Percentiles rank a stretch among this genome's conserved stretches.
Evolutionary conservation across 1,140 invertebrate species (phyloP).

Genomic region (Drosophila murphyi): DNA sequence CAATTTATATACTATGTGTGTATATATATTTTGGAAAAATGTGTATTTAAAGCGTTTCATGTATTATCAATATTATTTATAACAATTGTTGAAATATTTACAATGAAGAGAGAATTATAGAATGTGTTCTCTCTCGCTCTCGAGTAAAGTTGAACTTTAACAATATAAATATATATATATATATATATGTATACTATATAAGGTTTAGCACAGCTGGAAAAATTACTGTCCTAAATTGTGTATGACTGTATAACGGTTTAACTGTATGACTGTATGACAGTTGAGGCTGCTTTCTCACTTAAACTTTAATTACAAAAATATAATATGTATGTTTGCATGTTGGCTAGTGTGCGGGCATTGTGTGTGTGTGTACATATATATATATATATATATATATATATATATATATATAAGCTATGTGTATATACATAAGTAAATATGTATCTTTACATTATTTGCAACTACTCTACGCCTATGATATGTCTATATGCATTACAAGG

Average conservation of each 20-base stretch:
- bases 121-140: slow-evolving; percentile 6
- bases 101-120: slow-evolving; percentile 32
- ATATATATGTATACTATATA: neutral
- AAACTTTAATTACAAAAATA: slow-evolving; percentile 34
- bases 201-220: slow-evolving; percentile 23
- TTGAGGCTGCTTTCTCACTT: slow-evolving; percentile 41
- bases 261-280: slow-evolving; percentile 52
- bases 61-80: slow-evolving; percentile 35
- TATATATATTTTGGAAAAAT: slow-evolving; percentile 31
- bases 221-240: slow-evolving; percentile 12
- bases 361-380: neutral
- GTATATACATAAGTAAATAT: neutral
- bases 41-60: slow-evolving; percentile 45
- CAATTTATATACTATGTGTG: slow-evolving; percentile 4
- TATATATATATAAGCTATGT: neutral
- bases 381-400: too few species aligned
- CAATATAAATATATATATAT: slow-evolving; percentile 11
- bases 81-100: slow-evolving; percentile 48
- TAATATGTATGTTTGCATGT: slow-evolving; percentile 2
- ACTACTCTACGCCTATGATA: slow-evolving; percentile 37
- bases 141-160: slow-evolving; percentile 32
- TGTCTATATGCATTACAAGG: slow-evolving; percentile 30
- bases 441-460: slow-evolving; percentile 22
- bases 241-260: slow-evolving; percentile 32
- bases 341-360: neutral